Evolutionary conservation across 2,797 vertebrate genomes (phyloP), one percentile per base, ranked within the genome.

Genomic region (Sebastes flavidus): DNA sequence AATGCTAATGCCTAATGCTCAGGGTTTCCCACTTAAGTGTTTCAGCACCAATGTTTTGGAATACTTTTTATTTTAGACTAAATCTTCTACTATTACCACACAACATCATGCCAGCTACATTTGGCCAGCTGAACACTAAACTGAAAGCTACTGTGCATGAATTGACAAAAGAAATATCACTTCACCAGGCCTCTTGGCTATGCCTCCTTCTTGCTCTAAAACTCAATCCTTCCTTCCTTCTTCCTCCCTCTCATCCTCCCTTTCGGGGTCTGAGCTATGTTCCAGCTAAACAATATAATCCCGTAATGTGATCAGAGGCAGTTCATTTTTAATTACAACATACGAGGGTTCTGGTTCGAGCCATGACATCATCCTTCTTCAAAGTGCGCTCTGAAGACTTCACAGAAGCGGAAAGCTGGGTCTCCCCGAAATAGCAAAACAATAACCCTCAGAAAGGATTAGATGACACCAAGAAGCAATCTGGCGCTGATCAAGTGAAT

Each of bases 321-420:
- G 67, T 32, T 88, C 86, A 79, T 82, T 88, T 91, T 84, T 93
- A 92, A 92, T 94, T 91, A 90, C 72, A 63, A 78, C 52, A 78
- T 75, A 78, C 4, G 22, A 77, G n/a, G 71, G 30, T 29, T 83
- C 77, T 85, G 82, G 81, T 90, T 79, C 3, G 55, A 80, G 72
- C 75, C 65, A 72, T 91, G 88, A 93, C 89, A 88, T 90, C 88
- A 88, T 78, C 73, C 61, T 30, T 68, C 85, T 89, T 90, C 85
- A 90, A 89, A 87, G 87, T 60, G 77, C 12, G 20, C 59, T 80
- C 70, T 63, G 70, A 54, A 77, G 79, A 54, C 42, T 72, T 79
- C 55, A 34, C 70, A 77, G 75, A 60, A 49, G 24, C 32, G 38
- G 25, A 22, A 59, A 77, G 78, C 60, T 2, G 66, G 79, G 67